Evolutionary conservation across 1,140 invertebrate species (phyloP).

Genomic region (Megalopta genalis): DNA sequence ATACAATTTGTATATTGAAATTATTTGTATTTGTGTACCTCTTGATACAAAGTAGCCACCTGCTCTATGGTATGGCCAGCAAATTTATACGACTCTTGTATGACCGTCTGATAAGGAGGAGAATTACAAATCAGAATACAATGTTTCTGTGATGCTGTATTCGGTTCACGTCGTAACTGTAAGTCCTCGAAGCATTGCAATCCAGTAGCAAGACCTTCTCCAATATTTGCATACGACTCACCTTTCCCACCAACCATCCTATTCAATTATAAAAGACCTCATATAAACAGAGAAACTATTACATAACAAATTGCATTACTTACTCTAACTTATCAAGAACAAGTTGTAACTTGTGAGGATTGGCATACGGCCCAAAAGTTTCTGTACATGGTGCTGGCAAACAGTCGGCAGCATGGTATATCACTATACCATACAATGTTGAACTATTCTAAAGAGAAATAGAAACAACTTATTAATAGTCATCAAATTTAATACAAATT

Average conservation of each 20-base stretch:
- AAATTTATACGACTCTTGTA: slow-evolving; percentile 89
- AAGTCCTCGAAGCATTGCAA: slow-evolving; percentile 94
- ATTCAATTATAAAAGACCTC: slow-evolving; percentile 49
- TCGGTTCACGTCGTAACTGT: slow-evolving; percentile 84
- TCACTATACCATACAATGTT: slow-evolving; percentile 90
- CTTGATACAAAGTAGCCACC: slow-evolving; percentile 85
- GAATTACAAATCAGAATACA: slow-evolving; percentile 95
- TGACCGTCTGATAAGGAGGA: slow-evolving; percentile 93
- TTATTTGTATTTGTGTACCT: slow-evolving; percentile 79
- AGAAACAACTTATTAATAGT: not conserved
- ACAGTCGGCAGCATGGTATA: slow-evolving; percentile 92
- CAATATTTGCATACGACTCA: slow-evolving; percentile 92
- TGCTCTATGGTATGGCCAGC: slow-evolving; percentile 88
- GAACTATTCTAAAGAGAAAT: slow-evolving; percentile 81
- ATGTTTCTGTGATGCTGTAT: slow-evolving; percentile 82
- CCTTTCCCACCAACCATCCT: slow-evolving; percentile 94
- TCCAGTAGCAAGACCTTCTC: slow-evolving; percentile 93
- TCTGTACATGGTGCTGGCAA: slow-evolving; percentile 85
- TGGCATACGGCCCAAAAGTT: slow-evolving; percentile 90
- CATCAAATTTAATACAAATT: too few relatives aligned
- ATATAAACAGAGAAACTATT: not conserved
- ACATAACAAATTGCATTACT: slow-evolving; percentile 70
- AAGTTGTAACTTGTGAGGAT: slow-evolving; percentile 87
- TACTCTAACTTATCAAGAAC: slow-evolving; percentile 90
- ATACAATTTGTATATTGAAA: slow-evolving; percentile 2